Evolutionary conservation across 2,797 vertebrate species (phyloP).

Genomic region (Orestias chungarensis): DNA sequence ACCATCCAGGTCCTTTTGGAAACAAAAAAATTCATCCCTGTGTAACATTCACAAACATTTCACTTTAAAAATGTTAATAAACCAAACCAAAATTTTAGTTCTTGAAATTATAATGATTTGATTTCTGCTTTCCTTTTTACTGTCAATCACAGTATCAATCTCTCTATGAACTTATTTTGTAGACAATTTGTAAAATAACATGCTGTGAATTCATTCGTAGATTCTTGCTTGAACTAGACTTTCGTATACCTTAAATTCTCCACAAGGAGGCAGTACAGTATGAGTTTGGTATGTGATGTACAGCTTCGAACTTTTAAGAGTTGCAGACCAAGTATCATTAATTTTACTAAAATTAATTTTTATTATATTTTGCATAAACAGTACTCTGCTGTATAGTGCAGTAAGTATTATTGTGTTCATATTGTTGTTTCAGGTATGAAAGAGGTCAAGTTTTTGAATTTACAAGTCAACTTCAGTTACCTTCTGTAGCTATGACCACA

Average conservation of each 20-base stretch:
- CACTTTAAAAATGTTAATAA: not conserved
- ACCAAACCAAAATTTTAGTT: not conserved
- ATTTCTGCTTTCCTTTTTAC: not conserved
- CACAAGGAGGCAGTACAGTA: conserved; percentile 49
- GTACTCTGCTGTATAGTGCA: too few species aligned
- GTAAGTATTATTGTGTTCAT: too few species aligned
- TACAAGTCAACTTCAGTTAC: too few species aligned
- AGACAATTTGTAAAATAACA: not conserved
- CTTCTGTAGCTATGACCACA: too few species aligned
- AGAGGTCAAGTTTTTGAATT: too few species aligned
- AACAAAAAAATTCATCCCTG: not conserved
- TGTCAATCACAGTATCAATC: not conserved
- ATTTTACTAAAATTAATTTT: too few species aligned
- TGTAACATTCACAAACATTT: not conserved
- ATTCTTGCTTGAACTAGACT: not conserved
- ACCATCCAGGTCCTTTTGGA: conserved; percentile 88
- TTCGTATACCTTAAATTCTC: conserved; percentile 20
- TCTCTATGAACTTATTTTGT: not conserved
- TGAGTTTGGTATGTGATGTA: too few species aligned
- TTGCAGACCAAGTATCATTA: too few species aligned
- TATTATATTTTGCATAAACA: too few species aligned
- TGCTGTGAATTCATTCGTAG: not conserved
- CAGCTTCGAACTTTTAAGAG: too few species aligned
- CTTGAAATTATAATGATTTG: not conserved
- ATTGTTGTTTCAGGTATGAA: too few species aligned